Percentiles rank a stretch among this genome's conserved stretches.
These are phyloP conservation scores for Deladenus siricidicola DNA, from an alignment of 2,888 invertebrate species.

Conservation along the genomic window DNA sequence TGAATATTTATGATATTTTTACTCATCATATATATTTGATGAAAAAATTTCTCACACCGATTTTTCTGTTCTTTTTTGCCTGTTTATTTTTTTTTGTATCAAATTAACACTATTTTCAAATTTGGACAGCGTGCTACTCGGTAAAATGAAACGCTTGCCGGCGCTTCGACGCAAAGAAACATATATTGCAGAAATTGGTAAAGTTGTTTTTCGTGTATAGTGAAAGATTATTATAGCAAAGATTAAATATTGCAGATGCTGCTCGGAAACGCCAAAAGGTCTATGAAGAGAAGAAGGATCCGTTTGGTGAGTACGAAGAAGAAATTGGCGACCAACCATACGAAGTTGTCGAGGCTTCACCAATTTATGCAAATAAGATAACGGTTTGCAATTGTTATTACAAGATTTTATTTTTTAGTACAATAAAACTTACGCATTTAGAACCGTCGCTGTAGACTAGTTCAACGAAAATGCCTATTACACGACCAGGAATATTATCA, in stretches of 20 bases:
- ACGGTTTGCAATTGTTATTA: background rate
- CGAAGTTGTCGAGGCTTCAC: background rate
- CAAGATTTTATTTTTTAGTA: background rate
- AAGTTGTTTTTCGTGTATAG: background rate
- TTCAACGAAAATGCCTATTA: background rate
- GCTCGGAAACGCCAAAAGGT: conserved; percentile 6
- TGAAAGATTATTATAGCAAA: background rate
- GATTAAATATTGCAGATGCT: conserved; percentile 1
- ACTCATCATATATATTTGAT: no score
- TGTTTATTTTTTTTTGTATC: no score
- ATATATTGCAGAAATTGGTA: conserved; percentile 8
- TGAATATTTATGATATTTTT: no score
- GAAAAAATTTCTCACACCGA: no score
- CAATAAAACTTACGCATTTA: background rate
- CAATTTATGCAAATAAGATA: background rate
- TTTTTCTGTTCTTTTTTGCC: no score
- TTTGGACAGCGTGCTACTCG: background rate
- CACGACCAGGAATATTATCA: background rate
- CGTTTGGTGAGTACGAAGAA: background rate
- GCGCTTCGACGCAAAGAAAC: background rate
- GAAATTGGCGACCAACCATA: background rate
- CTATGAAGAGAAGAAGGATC: background rate
- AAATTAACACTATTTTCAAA: background rate
- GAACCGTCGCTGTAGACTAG: background rate
- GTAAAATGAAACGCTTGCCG: conserved; percentile 10